Base-by-base conservation (phyloP, 2,888 invertebrate species). In the Microplitis deprimator region DNA sequence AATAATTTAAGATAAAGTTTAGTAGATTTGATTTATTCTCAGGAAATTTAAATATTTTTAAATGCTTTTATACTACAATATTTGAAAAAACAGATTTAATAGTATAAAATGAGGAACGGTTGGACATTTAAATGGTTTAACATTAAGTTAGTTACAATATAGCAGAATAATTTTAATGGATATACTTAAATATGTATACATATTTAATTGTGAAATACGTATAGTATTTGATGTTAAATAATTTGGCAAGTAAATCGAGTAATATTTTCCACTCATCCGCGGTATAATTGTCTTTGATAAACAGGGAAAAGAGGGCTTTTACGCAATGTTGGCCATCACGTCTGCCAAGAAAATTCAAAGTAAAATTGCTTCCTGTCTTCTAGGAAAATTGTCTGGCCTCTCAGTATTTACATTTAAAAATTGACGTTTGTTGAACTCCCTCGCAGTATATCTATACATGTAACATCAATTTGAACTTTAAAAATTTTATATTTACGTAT, bases 291-390 rank as follows among this genome's bases (percentile, higher is more conserved):
- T 75, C 50, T 41, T 29, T 70, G 38, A 60, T 40, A 60, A 71
- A 68, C 62, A 40, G 65, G 29, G 40, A 41, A 60, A 59, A 61
- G 17, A 76, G 73, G 76, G 73, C 75, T 77, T 82, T 81, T 82
- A 82, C 81, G 81, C 81, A 82, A 82, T 73, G 81, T 82, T 80
- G 79, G 78, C 82, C 73, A 81, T 79, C 77, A 79, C 79, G 81
- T 81, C 78, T 85, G 85, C 85, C 85, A 85, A 85, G 84, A 85
- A 85, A 82, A 85, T 81, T 76, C 81, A 81, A 83, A 79, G 79
- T 75, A 75, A 81, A 81, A 83, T 82, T 79, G 83, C 79, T 84
- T 84, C 83, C 82, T 80, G 84, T 81, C 81, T 86, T 86, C 85
- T 84, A 64, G 81, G 85, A 86, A 85, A 85, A 85, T 85, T 81